These are phyloP conservation scores for Anguilla megastoma DNA, from an alignment of 2,797 vertebrate genomes.

Conservation along the genomic window DNA sequence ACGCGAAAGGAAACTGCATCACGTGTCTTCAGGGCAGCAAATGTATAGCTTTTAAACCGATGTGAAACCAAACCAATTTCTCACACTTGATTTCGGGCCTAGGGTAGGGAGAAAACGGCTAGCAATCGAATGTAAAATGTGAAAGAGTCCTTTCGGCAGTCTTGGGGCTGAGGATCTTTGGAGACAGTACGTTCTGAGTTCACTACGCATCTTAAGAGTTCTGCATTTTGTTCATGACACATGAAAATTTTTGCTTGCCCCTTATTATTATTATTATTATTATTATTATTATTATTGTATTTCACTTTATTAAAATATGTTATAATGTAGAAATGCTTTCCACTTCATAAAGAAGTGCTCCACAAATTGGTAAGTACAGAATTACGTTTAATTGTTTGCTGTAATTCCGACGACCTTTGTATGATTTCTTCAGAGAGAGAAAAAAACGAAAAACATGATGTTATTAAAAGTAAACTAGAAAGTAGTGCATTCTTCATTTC, in stretches of 20 bases:
- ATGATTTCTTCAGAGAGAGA: background rate
- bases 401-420: background rate
- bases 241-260: background rate
- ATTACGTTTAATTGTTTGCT: background rate
- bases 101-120: background rate
- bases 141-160: background rate
- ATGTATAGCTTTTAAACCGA: background rate
- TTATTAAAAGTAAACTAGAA: background rate
- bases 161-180: background rate
- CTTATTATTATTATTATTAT: background rate
- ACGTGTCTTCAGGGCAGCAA: background rate
- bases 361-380: background rate
- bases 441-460: background rate
- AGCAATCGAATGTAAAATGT: background rate
- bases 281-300: background rate
- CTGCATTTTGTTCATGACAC: background rate
- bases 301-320: background rate
- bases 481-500: background rate
- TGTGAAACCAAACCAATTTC: background rate
- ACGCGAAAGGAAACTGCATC: background rate
- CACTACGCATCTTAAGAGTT: background rate
- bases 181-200: background rate
- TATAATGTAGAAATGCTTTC: background rate
- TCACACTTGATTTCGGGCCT: background rate
- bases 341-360: background rate